Evolutionary conservation across 2,113 vertebrate genomes (phyloP).

Genomic region (Labrus mixtus): DNA sequence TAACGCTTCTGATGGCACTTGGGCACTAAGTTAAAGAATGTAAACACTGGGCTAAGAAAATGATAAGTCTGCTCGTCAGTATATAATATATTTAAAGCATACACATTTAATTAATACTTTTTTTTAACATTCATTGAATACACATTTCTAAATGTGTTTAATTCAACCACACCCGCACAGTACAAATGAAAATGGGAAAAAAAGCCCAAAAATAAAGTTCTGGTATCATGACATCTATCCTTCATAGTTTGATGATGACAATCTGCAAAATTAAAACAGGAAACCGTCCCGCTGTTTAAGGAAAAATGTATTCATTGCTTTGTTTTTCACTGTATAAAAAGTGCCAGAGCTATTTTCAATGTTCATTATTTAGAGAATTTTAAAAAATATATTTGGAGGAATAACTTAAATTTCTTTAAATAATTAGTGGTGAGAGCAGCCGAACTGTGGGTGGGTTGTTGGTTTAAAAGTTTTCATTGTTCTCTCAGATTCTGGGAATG

Average conservation of each 20-base stretch:
- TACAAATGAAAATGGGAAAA: background rate
- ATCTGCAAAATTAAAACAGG: no score
- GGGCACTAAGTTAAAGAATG: conserved; percentile 37
- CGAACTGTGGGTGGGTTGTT: no score
- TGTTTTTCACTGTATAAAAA: no score
- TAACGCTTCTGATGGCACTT: conserved; percentile 57
- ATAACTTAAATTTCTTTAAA: background rate
- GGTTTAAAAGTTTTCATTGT: no score
- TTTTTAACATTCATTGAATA: background rate
- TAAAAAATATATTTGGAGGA: background rate
- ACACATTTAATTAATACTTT: background rate
- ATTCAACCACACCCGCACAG: conserved; percentile 30
- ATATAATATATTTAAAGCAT: conserved; percentile 5
- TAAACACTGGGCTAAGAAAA: conserved; percentile 53
- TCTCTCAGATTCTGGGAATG: no score
- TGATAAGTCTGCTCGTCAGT: conserved; percentile 1
- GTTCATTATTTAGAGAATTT: no score
- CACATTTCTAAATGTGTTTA: conserved; percentile 6
- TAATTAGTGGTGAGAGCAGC: no score
- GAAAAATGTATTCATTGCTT: no score
- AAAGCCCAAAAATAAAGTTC: background rate
- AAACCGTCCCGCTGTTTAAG: no score
- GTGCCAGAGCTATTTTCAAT: background rate
- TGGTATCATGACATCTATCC: no score
- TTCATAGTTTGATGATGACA: no score